Evolutionary conservation across 2,888 invertebrate genomes (phyloP), one percentile per base, ranked within the genome.

Genomic region (Drosophila mulleri): DNA sequence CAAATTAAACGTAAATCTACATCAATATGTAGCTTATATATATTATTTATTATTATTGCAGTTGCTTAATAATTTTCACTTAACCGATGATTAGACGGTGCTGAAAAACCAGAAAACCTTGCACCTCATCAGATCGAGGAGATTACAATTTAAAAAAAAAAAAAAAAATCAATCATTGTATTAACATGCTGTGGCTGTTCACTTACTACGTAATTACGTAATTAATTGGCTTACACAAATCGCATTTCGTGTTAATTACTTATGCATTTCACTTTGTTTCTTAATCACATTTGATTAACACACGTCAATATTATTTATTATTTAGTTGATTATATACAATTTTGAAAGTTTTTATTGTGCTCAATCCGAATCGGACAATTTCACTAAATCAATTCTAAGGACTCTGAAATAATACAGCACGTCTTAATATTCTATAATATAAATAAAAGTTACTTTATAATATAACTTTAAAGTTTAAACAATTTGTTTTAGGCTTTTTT

Each of bases 71-170:
- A 39, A 67, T 58, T 54, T 73, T 62, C 44, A 50, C 56, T 57
- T 74, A 32, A 47, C 8, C 32, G 58, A 35, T 35, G 47, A 63
- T 60, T 37, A 48, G 39, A 29, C n/a, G 7, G 32, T 18, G 18
- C 32, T 2, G 48, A 12, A 47, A 67, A 64, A 62, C 63, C 63
- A 50, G 72, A 67, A 78, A 50, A 58, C 64, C 67, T 73, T 69
- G 78, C 45, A 64, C 35, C 52, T 58, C 44, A 18, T 26, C 35
- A 67, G 59, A 35, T 62, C 20, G 20, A 58, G 39, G 41, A 44
- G 54, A 71, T 78, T 64, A 67, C 62, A 47, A 48, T 32, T 32
- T 1, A 32, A 44, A 29, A n/a, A 42, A 42, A 45, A 72, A 50
- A 52, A 52, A 41, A n/a, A 50, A 37, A 54, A n/a, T 8, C 37